These are phyloP conservation scores for Balearica regulorum DNA, from an alignment of 2,797 vertebrate genomes.

Conservation along the genomic window DNA sequence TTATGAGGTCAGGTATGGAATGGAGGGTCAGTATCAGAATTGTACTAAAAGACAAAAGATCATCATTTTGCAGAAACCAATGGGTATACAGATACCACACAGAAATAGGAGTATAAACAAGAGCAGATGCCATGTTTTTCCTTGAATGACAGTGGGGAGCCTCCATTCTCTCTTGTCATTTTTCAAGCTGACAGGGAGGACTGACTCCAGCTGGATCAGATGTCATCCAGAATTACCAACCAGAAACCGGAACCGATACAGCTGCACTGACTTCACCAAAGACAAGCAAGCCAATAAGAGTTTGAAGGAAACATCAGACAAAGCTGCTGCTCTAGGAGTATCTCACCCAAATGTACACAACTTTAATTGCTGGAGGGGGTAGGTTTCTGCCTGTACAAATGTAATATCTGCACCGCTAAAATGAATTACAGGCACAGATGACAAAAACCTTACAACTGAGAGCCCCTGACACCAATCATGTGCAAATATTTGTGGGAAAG, in stretches of 20 bases:
- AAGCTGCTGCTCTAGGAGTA: neutral
- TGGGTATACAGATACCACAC: neutral
- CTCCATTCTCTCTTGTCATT: neutral
- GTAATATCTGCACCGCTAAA: neutral
- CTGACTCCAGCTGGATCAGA: neutral
- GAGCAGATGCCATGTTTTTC: neutral
- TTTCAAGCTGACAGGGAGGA: constrained; percentile 18
- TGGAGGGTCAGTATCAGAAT: neutral
- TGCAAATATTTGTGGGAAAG: neutral
- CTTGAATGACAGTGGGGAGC: neutral
- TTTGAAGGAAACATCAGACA: neutral
- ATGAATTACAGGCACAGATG: neutral
- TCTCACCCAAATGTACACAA: neutral
- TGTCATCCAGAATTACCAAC: neutral
- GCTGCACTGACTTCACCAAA: neutral
- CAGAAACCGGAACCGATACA: neutral
- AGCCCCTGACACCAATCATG: neutral
- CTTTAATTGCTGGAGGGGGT: neutral
- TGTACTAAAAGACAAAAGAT: neutral
- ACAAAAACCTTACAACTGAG: neutral
- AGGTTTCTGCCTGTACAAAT: neutral
- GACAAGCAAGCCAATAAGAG: neutral
- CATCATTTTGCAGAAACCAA: neutral
- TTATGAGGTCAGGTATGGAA: neutral
- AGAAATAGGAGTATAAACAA: neutral